Conservation (phyloP, 2,797 vertebrate genomes). For the Anguilla obscura region DNA sequence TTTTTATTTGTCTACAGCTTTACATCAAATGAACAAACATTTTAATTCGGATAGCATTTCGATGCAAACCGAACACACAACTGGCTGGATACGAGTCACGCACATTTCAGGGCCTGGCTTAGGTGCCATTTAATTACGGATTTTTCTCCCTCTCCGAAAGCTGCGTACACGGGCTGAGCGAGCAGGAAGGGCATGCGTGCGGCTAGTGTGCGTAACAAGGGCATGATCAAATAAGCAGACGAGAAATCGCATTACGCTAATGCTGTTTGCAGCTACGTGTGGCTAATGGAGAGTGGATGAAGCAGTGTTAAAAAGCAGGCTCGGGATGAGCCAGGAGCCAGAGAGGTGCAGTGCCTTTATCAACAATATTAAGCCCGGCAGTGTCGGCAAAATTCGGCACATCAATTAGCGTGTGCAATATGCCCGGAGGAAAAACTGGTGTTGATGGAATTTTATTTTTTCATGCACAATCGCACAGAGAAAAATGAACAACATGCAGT, state of each 20-base stretch:
- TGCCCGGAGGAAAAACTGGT: neutral
- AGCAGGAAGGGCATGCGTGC: conserved; percentile 73
- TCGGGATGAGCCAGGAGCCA: conserved; percentile 54
- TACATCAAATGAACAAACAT: neutral
- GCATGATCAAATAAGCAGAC: conserved; percentile 69
- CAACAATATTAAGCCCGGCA: neutral
- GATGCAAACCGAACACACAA: neutral
- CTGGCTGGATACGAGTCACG: neutral
- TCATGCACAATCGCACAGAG: neutral
- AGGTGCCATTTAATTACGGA: conserved; percentile 1
- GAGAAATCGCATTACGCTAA: conserved; percentile 70
- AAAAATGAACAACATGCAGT: neutral
- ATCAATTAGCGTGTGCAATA: neutral
- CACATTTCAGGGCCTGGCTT: conserved; percentile 12
- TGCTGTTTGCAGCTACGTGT: conserved; percentile 76
- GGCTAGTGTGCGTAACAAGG: conserved; percentile 71
- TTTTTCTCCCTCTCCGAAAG: conserved; percentile 46
- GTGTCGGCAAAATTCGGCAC: neutral
- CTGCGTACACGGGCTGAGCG: conserved; percentile 55
- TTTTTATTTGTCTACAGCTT: neutral
- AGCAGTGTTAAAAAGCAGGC: conserved; percentile 60
- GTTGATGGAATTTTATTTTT: neutral
- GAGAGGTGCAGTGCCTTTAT: conserved; percentile 9
- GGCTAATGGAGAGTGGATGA: conserved; percentile 70
- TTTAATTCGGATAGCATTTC: neutral